phyloP scores from a whole-genome alignment of 2,797 vertebrate genomes.

The Acestrorhynchus altus region DNA sequence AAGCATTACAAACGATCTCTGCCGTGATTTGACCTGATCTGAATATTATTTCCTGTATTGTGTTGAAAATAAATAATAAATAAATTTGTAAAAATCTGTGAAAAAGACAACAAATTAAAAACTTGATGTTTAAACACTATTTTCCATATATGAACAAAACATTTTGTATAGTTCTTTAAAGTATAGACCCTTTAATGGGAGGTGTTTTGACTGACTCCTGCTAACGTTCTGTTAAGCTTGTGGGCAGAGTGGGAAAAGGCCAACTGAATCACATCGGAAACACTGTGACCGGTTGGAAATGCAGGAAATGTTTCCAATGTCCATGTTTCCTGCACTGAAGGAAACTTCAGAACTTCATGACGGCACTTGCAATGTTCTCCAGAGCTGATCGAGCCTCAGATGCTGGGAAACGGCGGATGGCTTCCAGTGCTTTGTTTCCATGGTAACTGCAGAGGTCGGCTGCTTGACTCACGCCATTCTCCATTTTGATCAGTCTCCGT shows the following conservation, averaged over 20 bases:
- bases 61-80: too few relatives aligned
- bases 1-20: too few relatives aligned
- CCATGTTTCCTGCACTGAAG: neutral
- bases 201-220: too few relatives aligned
- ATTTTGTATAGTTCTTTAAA: too few relatives aligned
- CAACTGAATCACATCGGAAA: neutral
- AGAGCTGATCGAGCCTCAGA: slow-evolving; percentile 94
- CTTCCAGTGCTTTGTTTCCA: slow-evolving; percentile 92
- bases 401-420: slow-evolving; percentile 92
- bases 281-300: neutral
- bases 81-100: too few relatives aligned
- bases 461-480: slow-evolving; percentile 92
- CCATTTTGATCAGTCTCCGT: slow-evolving; percentile 86
- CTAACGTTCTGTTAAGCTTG: too few relatives aligned
- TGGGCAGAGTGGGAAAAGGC: neutral
- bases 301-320: neutral
- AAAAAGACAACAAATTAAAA: too few relatives aligned
- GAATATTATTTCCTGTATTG: too few relatives aligned
- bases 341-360: slow-evolving; percentile 86
- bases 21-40: too few relatives aligned
- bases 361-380: slow-evolving; percentile 93
- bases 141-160: too few relatives aligned
- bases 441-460: slow-evolving; percentile 96
- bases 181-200: too few relatives aligned
- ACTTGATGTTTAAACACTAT: too few relatives aligned